phyloP scores from a whole-genome alignment of 1,140 invertebrate genomes.

The Apis dorsata region DNA sequence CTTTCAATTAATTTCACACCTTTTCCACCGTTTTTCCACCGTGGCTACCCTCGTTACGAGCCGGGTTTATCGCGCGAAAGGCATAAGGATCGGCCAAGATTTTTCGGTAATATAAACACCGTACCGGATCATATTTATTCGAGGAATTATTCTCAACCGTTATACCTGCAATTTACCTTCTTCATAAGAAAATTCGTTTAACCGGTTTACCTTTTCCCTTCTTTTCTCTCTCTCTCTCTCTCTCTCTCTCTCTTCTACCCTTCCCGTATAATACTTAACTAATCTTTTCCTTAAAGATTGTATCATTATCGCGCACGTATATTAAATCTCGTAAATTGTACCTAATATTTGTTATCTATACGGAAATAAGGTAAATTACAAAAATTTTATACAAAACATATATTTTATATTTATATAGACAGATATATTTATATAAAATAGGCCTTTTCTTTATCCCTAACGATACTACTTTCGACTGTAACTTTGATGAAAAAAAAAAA shows the following conservation, averaged over 20 bases:
- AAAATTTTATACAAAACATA: too few relatives aligned
- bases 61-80: constrained; percentile 32
- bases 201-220: neutral
- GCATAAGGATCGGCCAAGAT: constrained; percentile 19
- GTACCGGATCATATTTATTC: constrained; percentile 19
- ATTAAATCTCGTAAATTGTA: too few relatives aligned
- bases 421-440: too few relatives aligned
- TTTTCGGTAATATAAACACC: constrained; percentile 25
- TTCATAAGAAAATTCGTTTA: neutral
- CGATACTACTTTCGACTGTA: too few relatives aligned
- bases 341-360: too few relatives aligned
- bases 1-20: constrained; percentile 59
- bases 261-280: neutral
- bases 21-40: neutral
- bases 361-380: too few relatives aligned
- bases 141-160: constrained; percentile 18
- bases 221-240: neutral
- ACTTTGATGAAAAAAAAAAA: too few relatives aligned
- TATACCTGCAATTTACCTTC: neutral
- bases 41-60: neutral
- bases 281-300: constrained; percentile 11
- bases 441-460: too few relatives aligned
- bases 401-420: too few relatives aligned
- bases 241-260: too few relatives aligned
- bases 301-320: neutral